These are phyloP conservation scores for Anoncus sp. DNA, from an alignment of 2,888 invertebrate genomes.

Conservation along the genomic window DNA sequence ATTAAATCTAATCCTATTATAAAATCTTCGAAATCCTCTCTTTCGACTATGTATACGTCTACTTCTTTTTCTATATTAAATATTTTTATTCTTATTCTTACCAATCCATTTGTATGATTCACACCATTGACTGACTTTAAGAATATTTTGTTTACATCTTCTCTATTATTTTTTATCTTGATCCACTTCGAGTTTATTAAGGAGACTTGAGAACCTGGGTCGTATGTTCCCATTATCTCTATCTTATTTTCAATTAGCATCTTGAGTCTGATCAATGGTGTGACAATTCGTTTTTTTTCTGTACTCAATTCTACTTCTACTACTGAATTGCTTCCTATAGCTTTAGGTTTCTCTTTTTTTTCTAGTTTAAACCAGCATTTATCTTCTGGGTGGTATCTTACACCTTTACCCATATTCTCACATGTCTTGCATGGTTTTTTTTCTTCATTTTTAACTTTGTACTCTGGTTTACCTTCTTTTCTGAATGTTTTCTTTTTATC, in stretches of 20 bases:
- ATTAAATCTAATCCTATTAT: constrained; percentile 48
- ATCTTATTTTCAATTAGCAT: constrained; percentile 63
- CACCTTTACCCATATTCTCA: constrained; percentile 52
- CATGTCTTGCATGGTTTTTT: constrained; percentile 39
- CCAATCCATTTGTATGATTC: constrained; percentile 34
- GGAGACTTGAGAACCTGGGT: constrained; percentile 64
- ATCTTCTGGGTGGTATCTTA: constrained; percentile 58
- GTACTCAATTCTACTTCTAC: constrained; percentile 65
- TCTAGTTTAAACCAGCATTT: constrained; percentile 62
- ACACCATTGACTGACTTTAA: constrained; percentile 60
- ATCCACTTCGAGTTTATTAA: constrained; percentile 63
- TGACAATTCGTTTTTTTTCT: constrained; percentile 61
- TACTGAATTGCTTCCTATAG: constrained; percentile 63
- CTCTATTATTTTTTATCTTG: constrained; percentile 56
- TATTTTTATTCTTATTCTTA: constrained; percentile 54
- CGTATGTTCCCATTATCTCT: constrained; percentile 57
- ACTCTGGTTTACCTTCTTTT: neutral
- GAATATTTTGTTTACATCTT: constrained; percentile 50
- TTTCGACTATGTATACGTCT: constrained; percentile 46
- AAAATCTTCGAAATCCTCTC: constrained; percentile 53
- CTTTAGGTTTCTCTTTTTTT: constrained; percentile 27
- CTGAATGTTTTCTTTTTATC: constrained; percentile 11
- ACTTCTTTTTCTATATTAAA: constrained; percentile 42
- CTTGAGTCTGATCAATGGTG: constrained; percentile 57
- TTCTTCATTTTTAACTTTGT: constrained; percentile 25